Base-by-base conservation (phyloP, 2,888 invertebrate species). In the Megaustenia siamemsis region DNA sequence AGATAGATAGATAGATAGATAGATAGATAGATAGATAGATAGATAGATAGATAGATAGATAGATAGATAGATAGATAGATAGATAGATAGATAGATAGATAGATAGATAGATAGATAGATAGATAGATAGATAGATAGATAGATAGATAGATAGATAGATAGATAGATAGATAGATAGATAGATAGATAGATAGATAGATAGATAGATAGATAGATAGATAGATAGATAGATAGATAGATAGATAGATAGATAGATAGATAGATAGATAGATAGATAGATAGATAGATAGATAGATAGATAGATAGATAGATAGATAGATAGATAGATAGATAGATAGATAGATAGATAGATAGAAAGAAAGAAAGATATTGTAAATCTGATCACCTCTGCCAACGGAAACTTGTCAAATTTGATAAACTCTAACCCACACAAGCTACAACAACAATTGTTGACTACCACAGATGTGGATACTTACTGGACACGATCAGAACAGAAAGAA, bases 1-100 rank as follows among this genome's bases (percentile, higher is more conserved):
- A 60, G 18, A 60, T 5, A 60, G 60, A n/a, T 10, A 60, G 60
- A 21, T 32, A 32, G 12, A 69, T 32, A 69, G 35, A 69, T 32
- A 32, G 18, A 32, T 32, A 69, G 18, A 69, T 32, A 69, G 15
- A 32, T 32, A 32, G 35, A 69, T 32, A 32, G n/a, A 73, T 38
- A 73, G 40, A 73, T 43, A 73, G 40, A 73, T 73, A 40, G n/a
- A 73, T 73, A 73, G 40, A 73, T 43, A 73, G 24, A 73, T 43
- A 73, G 40, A 45, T 40, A 40, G n/a, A 73, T 38, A 73, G 40
- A 73, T 73, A 73, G 24, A 73, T 40, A 40, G n/a, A 73, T 43
- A 73, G 40, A 73, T 73, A 73, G 24, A 73, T 43, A 73, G 40
- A 73, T 40, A 40, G n/a, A 73, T 38, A 73, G 40, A 73, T 40